A percentile compares a stretch with the other conserved stretches of the same genome.
Evolutionary conservation across 2,113 vertebrate genomes (phyloP).

Genomic region (Polypterus bichir): DNA sequence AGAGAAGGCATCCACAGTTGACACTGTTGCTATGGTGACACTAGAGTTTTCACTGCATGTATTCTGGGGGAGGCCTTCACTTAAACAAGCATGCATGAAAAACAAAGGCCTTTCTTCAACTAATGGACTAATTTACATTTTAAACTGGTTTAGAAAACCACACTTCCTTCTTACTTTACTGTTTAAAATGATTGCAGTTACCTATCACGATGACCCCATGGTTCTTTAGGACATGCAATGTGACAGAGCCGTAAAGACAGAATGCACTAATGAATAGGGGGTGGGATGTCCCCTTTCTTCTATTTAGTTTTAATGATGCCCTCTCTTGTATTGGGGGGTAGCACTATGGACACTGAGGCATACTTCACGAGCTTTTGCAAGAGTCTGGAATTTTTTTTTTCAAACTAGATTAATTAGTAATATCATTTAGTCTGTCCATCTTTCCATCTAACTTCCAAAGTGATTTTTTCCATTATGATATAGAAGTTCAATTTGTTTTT

Average conservation of each 20-base stretch:
- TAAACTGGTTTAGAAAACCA: slow-evolving; percentile 38
- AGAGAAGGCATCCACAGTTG: slow-evolving; percentile 42
- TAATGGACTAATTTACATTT: slow-evolving; percentile 64
- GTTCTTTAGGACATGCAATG: slow-evolving; percentile 15
- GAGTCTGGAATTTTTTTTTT: too few species aligned
- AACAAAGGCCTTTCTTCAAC: slow-evolving; percentile 43
- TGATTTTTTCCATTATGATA: too few species aligned
- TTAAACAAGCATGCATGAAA: slow-evolving; percentile 55
- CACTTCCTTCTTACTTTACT: slow-evolving; percentile 31
- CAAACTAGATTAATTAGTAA: too few species aligned
- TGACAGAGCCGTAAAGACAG: not conserved
- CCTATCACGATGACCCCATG: slow-evolving; percentile 17
- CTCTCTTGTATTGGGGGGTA: not conserved
- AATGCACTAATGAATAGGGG: not conserved
- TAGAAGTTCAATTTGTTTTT: too few species aligned
- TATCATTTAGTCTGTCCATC: too few species aligned
- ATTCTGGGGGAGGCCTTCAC: slow-evolving; percentile 55
- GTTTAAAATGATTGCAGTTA: not conserved
- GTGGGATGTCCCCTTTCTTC: not conserved
- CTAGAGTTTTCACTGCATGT: slow-evolving; percentile 50
- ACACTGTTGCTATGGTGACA: slow-evolving; percentile 56
- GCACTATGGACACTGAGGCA: too few species aligned
- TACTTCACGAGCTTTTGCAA: too few species aligned
- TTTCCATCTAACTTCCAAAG: too few species aligned
- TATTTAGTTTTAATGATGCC: not conserved